Conservation (phyloP, 2,797 vertebrate species). For the Merluccius polli region DNA sequence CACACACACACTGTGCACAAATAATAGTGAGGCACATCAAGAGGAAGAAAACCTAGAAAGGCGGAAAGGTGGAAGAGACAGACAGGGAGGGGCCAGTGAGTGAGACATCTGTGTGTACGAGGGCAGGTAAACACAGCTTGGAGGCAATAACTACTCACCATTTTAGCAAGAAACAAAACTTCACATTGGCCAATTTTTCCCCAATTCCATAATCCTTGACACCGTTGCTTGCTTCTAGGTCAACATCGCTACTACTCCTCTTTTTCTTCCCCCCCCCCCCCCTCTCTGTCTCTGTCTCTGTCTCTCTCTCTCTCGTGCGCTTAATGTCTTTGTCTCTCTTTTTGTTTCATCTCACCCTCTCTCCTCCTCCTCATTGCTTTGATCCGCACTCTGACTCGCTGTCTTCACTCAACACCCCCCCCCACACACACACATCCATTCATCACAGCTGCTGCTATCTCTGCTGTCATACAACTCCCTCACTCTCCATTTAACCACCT, state of each 20-base stretch:
- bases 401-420: neutral
- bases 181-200: too few relatives aligned
- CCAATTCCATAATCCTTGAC: neutral
- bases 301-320: slow-evolving; percentile 43
- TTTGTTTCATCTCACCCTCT: slow-evolving; percentile 48
- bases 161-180: too few relatives aligned
- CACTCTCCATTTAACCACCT: neutral
- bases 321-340: slow-evolving; percentile 53
- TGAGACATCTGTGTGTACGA: too few relatives aligned
- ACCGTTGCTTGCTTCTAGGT: slow-evolving; percentile 3
- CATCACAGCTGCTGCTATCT: neutral
- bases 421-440: neutral
- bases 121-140: neutral
- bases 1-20: slow-evolving; percentile 31
- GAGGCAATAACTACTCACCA: too few relatives aligned
- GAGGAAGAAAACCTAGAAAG: too few relatives aligned
- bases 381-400: slow-evolving; percentile 1
- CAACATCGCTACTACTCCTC: slow-evolving; percentile 45
- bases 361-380: slow-evolving; percentile 32
- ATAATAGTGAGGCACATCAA: neutral
- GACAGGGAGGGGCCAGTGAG: too few relatives aligned
- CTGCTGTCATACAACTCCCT: neutral
- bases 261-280: slow-evolving; percentile 8
- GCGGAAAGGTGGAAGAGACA: too few relatives aligned
- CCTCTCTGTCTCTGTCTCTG: slow-evolving; percentile 56